Evolutionary conservation across 2,113 vertebrate species (phyloP).

Genomic region (Toxotes jaculatrix): DNA sequence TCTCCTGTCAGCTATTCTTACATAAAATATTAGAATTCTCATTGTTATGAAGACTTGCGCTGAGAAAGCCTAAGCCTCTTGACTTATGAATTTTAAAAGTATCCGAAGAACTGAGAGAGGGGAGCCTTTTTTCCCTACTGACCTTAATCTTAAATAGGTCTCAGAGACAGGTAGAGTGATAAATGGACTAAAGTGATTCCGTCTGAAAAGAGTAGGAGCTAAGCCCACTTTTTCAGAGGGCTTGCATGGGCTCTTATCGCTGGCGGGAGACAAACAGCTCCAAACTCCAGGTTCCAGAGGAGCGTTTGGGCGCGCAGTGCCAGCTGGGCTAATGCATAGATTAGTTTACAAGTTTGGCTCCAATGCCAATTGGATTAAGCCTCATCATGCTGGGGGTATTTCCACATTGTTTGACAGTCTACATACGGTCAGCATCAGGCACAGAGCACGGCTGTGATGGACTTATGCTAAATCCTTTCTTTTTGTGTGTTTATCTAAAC

Average conservation of each 20-base stretch:
- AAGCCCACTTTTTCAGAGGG: constrained; percentile 75
- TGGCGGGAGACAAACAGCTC: constrained; percentile 76
- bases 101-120: constrained; percentile 75
- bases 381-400: constrained; percentile 71
- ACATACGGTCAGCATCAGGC: constrained; percentile 78
- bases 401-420: constrained; percentile 82
- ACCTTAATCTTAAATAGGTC: constrained; percentile 88
- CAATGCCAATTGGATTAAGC: constrained; percentile 85
- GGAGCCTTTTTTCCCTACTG: constrained; percentile 66
- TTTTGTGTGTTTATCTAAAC: constrained; percentile 71
- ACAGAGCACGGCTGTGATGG: constrained; percentile 60
- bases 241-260: constrained; percentile 79
- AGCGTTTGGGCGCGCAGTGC: constrained; percentile 63
- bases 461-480: constrained; percentile 79
- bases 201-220: constrained; percentile 79
- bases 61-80: constrained; percentile 87
- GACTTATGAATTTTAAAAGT: constrained; percentile 86
- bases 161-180: constrained; percentile 85
- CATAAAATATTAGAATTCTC: constrained; percentile 84
- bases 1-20: constrained; percentile 87
- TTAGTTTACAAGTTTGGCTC: constrained; percentile 88
- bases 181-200: constrained; percentile 79
- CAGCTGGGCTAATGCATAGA: constrained; percentile 85
- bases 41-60: constrained; percentile 84
- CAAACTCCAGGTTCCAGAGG: constrained; percentile 80